These are phyloP conservation scores for Thermophis baileyi DNA, from an alignment of 2,113 vertebrate genomes.

Conservation along the genomic window DNA sequence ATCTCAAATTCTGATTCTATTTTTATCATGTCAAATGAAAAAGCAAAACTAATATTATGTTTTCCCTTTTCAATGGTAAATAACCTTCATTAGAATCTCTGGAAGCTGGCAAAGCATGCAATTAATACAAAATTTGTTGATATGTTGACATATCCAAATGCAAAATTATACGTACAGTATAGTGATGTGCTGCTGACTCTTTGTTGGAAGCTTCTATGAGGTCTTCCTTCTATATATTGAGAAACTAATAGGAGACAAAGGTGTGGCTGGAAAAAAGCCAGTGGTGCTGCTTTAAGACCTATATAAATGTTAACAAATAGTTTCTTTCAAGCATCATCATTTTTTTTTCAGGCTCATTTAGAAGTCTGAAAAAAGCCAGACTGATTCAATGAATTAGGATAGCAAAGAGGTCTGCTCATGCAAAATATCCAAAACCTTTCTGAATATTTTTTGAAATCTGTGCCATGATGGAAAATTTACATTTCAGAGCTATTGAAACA, in stretches of 20 bases:
- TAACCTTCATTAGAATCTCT: rapidly evolving
- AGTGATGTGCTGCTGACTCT: background rate
- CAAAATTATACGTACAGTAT: background rate
- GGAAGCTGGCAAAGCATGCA: background rate
- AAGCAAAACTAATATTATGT: background rate
- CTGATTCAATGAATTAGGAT: background rate
- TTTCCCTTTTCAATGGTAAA: background rate
- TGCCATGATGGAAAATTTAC: background rate
- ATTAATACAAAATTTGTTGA: background rate
- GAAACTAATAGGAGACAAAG: background rate
- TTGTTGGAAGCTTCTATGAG: background rate
- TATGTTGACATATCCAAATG: background rate
- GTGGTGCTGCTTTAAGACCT: background rate
- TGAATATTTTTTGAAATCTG: background rate
- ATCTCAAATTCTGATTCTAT: background rate
- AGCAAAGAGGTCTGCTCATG: background rate
- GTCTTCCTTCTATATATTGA: background rate
- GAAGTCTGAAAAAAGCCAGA: background rate
- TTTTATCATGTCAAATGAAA: background rate
- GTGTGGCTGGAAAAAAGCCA: background rate
- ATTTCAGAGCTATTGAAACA: background rate
- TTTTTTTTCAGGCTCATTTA: background rate
- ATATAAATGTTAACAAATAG: background rate
- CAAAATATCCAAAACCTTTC: background rate
- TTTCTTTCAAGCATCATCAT: background rate